These are phyloP conservation scores for Papilio gigon DNA, from an alignment of 2,888 invertebrate species.

Conservation along the genomic window DNA sequence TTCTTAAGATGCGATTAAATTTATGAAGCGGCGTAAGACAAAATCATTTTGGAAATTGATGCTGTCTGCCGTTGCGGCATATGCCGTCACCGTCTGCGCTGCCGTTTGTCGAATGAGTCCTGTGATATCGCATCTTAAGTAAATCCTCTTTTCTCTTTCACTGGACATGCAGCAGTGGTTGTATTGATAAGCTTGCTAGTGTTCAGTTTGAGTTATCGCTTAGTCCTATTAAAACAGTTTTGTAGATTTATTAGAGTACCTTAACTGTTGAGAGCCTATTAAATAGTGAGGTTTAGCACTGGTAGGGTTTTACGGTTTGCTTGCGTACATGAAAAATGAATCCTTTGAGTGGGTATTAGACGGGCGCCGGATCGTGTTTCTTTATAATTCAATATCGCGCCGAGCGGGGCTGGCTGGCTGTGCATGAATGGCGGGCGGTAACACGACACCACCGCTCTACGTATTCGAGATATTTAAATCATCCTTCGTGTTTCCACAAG, in stretches of 20 bases:
- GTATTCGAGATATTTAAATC: conserved; percentile 44
- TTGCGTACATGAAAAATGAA: conserved; percentile 26
- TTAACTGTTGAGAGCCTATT: conserved; percentile 7
- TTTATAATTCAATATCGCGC: conserved; percentile 49
- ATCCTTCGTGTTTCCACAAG: conserved; percentile 11
- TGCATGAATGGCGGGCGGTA: conserved; percentile 56
- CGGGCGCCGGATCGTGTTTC: conserved; percentile 63
- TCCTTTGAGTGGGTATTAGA: conserved; percentile 39
- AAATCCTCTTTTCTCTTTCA: neutral
- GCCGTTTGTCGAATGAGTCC: too few species aligned
- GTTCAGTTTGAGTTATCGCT: neutral
- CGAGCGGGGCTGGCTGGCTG: conserved; percentile 53
- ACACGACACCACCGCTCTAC: conserved; percentile 50
- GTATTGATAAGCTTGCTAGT: neutral
- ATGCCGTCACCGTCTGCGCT: too few species aligned
- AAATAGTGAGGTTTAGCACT: conserved; percentile 24
- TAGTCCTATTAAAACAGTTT: neutral
- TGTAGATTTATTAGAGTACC: neutral
- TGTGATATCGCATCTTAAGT: too few species aligned
- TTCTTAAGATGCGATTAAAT: too few species aligned
- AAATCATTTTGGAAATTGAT: too few species aligned
- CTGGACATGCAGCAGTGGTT: neutral
- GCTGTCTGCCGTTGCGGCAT: too few species aligned
- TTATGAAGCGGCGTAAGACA: too few species aligned
- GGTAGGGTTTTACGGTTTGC: conserved; percentile 36